Evolutionary conservation across 2,113 vertebrate genomes (phyloP), one percentile per base, ranked within the genome.

Genomic region (Poicephalus meyeri): DNA sequence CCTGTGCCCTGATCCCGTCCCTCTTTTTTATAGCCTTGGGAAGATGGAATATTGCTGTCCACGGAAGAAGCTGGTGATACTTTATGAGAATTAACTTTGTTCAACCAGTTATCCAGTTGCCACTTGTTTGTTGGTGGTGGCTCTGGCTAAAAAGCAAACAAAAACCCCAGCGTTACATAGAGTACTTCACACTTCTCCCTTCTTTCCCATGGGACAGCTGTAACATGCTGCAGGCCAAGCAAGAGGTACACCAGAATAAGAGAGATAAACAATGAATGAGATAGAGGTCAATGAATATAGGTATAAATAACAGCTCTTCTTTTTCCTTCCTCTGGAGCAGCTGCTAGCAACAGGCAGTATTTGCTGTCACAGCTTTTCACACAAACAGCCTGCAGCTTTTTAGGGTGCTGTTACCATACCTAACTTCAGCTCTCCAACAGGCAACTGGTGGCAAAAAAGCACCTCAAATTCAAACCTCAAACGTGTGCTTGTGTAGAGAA

Each of bases 91-190:
- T 99, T 99, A 13, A 98, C 98, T 96, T 99, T 99, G 97, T 99
- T 99, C 91, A 99, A 97, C 99, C 99, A 99, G 97, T 99, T 99
- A 97, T 99, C 99, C 96, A 99, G 98, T 39, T 99, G 99, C 99
- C 99, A 99, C 95, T 99, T 99, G 98, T 99, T 99, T 71, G 99
- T 98, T 81, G 98, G 98, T 1, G 99, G 99, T 82, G 99, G 99
- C 90, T 99, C 99, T 65, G 99, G 99, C 99, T 99, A 91, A 88
- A 96, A 97, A 97, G 81, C 21, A 93, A 72, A 95, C 20, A 44
- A 37, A 87, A 47, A 84, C n/a, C 1, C 1, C 11, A 74, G 35
- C 4, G 6, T 96, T 61, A 96, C 46, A 66, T 5, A 16, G 44
- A 53, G 18, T 4, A 80, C 18, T 81, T 58, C 19, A 11, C 49